phyloP scores from a whole-genome alignment of 2,113 vertebrate species.

The Miniopterus natalensis region DNA sequence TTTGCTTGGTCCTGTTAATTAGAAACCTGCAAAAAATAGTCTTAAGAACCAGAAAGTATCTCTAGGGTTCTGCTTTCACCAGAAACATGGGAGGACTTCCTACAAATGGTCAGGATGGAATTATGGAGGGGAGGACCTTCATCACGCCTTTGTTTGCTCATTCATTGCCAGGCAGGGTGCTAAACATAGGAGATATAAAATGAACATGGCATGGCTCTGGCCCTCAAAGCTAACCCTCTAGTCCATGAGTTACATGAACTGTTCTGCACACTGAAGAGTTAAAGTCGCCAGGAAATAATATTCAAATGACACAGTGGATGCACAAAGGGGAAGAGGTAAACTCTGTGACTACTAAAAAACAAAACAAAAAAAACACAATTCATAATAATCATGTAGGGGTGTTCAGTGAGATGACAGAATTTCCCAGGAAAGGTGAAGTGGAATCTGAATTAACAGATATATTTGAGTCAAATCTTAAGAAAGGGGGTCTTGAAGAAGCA shows the following conservation, averaged over 20 bases:
- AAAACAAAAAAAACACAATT: not conserved
- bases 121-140: not conserved
- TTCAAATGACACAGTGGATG: not conserved
- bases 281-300: not conserved
- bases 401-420: not conserved
- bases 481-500: not conserved
- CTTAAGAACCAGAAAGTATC: not conserved
- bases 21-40: not conserved
- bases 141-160: not conserved
- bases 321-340: not conserved
- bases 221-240: not conserved
- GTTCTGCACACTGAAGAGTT: not conserved
- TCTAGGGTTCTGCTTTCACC: not conserved
- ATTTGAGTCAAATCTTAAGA: not conserved
- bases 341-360: not conserved
- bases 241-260: not conserved
- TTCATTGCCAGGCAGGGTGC: not conserved
- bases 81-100: constrained; percentile 32
- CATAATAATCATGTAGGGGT: not conserved
- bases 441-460: not conserved
- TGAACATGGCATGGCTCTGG: not conserved
- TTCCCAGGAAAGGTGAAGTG: not conserved
- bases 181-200: not conserved
- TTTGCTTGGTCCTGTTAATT: constrained; percentile 54
- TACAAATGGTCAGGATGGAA: constrained; percentile 3